These are phyloP conservation scores for Cryptocheilus praepositus DNA, from an alignment of 2,888 invertebrate genomes.

Conservation along the genomic window DNA sequence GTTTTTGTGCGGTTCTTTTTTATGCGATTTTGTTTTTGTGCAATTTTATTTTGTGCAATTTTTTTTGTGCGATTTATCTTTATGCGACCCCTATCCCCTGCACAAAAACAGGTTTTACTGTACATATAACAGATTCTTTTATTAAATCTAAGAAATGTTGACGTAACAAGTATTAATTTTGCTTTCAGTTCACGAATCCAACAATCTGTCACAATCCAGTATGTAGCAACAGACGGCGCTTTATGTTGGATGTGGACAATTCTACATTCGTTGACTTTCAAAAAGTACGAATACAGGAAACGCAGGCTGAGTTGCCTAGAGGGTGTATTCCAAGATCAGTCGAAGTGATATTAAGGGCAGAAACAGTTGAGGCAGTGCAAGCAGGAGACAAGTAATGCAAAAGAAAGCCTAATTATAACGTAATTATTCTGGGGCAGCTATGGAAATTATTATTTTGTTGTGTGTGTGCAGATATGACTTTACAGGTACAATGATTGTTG, in stretches of 20 bases:
- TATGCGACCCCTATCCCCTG: too few relatives aligned
- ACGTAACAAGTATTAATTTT: neutral
- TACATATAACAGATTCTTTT: neutral
- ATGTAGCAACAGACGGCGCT: slow-evolving; percentile 93
- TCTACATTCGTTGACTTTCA: slow-evolving; percentile 98
- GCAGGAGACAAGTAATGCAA: slow-evolving; percentile 86
- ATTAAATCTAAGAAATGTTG: neutral
- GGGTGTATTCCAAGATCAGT: slow-evolving; percentile 98
- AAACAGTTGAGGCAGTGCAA: slow-evolving; percentile 97
- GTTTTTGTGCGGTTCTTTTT: too few relatives aligned
- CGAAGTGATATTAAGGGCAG: slow-evolving; percentile 95
- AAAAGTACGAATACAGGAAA: slow-evolving; percentile 98
- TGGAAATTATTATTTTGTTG: slow-evolving; percentile 6
- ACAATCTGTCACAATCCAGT: slow-evolving; percentile 97
- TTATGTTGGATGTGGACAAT: slow-evolving; percentile 94
- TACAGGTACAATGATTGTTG: slow-evolving; percentile 87
- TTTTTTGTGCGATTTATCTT: too few relatives aligned
- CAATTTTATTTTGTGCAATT: too few relatives aligned
- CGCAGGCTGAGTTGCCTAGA: slow-evolving; percentile 96
- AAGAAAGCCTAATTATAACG: neutral
- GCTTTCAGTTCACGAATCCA: slow-evolving; percentile 90
- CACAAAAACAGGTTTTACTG: too few relatives aligned
- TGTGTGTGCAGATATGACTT: slow-evolving; percentile 64
- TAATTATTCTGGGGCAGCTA: neutral
- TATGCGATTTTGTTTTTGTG: too few relatives aligned